phyloP scores from a whole-genome alignment of 1,140 invertebrate species.

The Pseudomyrmex pallidus region DNA sequence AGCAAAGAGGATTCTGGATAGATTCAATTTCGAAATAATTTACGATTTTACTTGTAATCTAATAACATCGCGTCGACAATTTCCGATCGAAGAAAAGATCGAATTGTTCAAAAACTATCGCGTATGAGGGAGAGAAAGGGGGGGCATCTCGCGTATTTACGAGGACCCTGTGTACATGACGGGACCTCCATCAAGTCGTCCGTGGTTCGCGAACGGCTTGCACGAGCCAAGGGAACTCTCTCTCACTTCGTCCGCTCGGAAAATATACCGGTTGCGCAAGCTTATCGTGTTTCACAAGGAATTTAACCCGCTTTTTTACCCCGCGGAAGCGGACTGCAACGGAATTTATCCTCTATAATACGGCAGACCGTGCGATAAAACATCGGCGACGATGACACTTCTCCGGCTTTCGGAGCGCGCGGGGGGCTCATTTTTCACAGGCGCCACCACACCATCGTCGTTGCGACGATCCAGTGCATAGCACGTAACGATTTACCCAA shows the following conservation, averaged over 20 bases:
- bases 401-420: slow-evolving; percentile 16
- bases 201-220: neutral
- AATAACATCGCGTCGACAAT: neutral
- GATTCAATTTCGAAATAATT: neutral
- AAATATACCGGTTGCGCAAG: slow-evolving; percentile 44
- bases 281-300: slow-evolving; percentile 62
- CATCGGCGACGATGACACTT: slow-evolving; percentile 54
- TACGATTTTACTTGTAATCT: too few species aligned
- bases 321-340: slow-evolving; percentile 10
- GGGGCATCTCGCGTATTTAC: slow-evolving; percentile 17
- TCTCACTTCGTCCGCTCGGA: slow-evolving; percentile 36
- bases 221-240: neutral
- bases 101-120: too few species aligned
- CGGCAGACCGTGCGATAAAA: slow-evolving; percentile 44
- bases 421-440: slow-evolving; percentile 46
- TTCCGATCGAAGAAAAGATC: neutral
- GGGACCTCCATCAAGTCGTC: slow-evolving; percentile 13
- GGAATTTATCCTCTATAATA: slow-evolving; percentile 57
- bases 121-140: too few species aligned
- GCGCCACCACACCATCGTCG: slow-evolving; percentile 27
- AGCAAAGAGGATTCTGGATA: neutral
- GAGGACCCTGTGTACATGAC: slow-evolving; percentile 2
- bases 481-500: slow-evolving; percentile 40
- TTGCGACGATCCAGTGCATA: slow-evolving; percentile 23
- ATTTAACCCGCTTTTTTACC: slow-evolving; percentile 55